A percentile compares a stretch with the other conserved stretches of the same genome.
These are phyloP conservation scores for Pollenia angustigena DNA, from an alignment of 2,888 invertebrate species.

Conservation along the genomic window DNA sequence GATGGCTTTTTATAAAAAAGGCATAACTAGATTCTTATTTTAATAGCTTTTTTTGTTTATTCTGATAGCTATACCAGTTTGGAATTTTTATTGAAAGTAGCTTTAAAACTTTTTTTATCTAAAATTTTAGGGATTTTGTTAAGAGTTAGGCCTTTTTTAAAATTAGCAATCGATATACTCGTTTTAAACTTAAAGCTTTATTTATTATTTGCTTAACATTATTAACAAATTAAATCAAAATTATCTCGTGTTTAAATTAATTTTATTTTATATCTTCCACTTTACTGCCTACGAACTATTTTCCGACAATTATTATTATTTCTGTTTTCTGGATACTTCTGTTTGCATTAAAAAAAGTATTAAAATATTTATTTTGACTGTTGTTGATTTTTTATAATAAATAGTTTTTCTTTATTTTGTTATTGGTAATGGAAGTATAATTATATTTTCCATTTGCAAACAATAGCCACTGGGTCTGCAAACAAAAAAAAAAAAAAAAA, in stretches of 20 bases:
- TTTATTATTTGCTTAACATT: constrained; percentile 55
- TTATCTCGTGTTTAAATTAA: constrained; percentile 55
- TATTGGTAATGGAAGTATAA: constrained; percentile 51
- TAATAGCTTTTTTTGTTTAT: too few relatives aligned
- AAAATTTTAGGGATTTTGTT: too few relatives aligned
- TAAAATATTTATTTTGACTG: constrained; percentile 18
- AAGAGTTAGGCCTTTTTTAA: too few relatives aligned
- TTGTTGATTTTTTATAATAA: constrained; percentile 16
- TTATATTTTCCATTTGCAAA: constrained; percentile 51
- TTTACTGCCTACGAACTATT: constrained; percentile 51
- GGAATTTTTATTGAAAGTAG: too few relatives aligned
- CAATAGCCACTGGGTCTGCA: constrained; percentile 11
- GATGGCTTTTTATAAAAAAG: too few relatives aligned
- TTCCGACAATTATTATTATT: background rate
- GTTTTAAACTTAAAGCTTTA: constrained; percentile 21
- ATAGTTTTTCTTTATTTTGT: constrained; percentile 39
- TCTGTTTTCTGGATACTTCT: background rate
- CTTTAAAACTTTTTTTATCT: too few relatives aligned
- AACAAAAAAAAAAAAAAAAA: background rate
- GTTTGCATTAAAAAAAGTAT: constrained; percentile 30
- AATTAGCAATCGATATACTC: background rate
- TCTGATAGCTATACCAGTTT: too few relatives aligned
- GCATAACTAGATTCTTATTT: too few relatives aligned
- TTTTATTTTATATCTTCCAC: constrained; percentile 40
- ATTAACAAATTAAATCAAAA: constrained; percentile 50